phyloP scores from a whole-genome alignment of 2,797 vertebrate genomes.

The Falco columbarius region DNA sequence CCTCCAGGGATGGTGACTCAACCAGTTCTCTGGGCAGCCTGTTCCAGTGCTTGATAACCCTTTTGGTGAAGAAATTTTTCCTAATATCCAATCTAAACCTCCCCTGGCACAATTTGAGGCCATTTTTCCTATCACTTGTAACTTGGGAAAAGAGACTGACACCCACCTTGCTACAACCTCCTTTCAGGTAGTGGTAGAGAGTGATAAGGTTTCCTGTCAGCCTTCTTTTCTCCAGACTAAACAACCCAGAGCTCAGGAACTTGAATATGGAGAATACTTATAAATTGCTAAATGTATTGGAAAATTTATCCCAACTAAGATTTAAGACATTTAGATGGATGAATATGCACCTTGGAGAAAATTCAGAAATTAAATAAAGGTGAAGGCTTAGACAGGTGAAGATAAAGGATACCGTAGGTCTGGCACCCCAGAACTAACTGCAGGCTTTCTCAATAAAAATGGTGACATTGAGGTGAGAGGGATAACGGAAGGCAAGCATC shows the following conservation, averaged over 20 bases:
- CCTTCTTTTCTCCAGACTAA: neutral
- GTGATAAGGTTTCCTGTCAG: neutral
- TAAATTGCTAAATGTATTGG: neutral
- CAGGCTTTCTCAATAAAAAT: neutral
- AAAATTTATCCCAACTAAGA: neutral
- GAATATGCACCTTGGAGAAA: neutral
- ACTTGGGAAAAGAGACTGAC: neutral
- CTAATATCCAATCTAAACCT: neutral
- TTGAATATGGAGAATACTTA: neutral
- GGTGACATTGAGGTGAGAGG: neutral
- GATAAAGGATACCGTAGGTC: neutral
- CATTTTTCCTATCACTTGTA: neutral
- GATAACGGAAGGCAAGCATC: neutral
- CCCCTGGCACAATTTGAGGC: neutral
- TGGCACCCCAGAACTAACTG: neutral
- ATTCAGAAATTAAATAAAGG: neutral
- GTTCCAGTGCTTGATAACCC: neutral
- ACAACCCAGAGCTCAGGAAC: neutral
- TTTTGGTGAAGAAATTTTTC: neutral
- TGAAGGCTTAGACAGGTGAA: neutral
- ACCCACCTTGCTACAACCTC: neutral
- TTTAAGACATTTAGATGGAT: neutral
- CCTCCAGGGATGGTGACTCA: neutral
- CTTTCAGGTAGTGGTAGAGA: neutral
- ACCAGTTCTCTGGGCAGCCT: neutral